Evolutionary conservation across 2,797 vertebrate species (phyloP).

Genomic region (Peromyscus nudipes): DNA sequence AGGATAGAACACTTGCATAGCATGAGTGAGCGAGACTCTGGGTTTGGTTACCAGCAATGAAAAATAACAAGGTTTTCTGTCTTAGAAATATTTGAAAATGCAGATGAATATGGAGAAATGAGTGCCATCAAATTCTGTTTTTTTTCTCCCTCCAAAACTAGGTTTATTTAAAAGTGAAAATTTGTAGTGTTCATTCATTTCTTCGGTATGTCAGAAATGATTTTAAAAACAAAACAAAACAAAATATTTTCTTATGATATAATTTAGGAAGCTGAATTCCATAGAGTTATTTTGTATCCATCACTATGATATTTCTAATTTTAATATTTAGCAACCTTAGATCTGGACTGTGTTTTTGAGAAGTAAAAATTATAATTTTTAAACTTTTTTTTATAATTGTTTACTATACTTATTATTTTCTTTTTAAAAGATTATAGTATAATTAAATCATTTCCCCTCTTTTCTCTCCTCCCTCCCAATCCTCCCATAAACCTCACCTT

Average conservation of each 20-base stretch:
- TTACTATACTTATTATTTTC: not conserved
- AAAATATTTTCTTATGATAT: not conserved
- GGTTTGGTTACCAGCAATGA: not conserved
- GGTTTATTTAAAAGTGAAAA: constrained; percentile 65
- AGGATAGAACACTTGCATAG: not conserved
- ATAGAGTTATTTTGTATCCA: not conserved
- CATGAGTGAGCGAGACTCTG: not conserved
- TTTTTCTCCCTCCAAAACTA: not conserved
- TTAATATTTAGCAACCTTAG: constrained; percentile 6
- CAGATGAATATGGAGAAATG: constrained; percentile 57
- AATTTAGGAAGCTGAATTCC: constrained; percentile 48
- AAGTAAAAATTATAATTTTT: constrained; percentile 28
- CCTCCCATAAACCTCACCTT: not conserved
- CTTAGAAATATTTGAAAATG: constrained; percentile 61
- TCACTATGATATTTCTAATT: not conserved
- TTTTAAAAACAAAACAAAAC: not conserved
- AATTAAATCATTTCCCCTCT: not conserved
- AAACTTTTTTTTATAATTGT: not conserved
- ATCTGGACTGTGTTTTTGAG: constrained; percentile 4
- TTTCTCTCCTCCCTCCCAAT: not conserved
- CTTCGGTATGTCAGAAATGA: constrained; percentile 48
- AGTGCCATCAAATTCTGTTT: not conserved
- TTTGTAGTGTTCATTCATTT: not conserved
- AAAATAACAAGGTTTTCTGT: not conserved
- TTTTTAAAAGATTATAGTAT: not conserved